phyloP scores from a whole-genome alignment of 2,113 vertebrate genomes.

The Orycteropus afer region DNA sequence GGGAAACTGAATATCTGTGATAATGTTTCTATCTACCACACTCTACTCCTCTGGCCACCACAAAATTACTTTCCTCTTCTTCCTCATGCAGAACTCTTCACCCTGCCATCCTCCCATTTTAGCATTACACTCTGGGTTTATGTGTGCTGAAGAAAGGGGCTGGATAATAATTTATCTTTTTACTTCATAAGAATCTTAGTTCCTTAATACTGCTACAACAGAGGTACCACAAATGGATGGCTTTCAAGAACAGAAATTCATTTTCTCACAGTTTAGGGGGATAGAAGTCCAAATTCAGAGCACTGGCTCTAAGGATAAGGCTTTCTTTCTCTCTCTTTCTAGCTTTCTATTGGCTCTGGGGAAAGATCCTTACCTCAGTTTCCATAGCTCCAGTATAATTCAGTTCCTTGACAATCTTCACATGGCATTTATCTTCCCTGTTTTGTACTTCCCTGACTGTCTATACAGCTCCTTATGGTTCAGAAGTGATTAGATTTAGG shows the following conservation, averaged over 20 bases:
- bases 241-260: background rate
- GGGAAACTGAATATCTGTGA: background rate
- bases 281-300: background rate
- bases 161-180: background rate
- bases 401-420: background rate
- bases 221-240: background rate
- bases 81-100: background rate
- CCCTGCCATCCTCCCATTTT: background rate
- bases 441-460: too few relatives aligned
- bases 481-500: background rate
- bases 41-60: background rate
- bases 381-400: background rate
- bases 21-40: background rate
- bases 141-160: rapidly evolving
- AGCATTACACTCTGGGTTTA: rapidly evolving
- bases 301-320: background rate
- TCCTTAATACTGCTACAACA: background rate
- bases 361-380: background rate
- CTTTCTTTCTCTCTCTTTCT: too few relatives aligned
- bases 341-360: background rate
- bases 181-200: background rate
- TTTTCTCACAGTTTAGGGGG: background rate
- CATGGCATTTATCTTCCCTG: background rate
- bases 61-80: background rate
- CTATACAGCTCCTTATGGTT: background rate